Evolutionary conservation across 2,797 vertebrate species (phyloP).

Genomic region (Neostethus bicornis): DNA sequence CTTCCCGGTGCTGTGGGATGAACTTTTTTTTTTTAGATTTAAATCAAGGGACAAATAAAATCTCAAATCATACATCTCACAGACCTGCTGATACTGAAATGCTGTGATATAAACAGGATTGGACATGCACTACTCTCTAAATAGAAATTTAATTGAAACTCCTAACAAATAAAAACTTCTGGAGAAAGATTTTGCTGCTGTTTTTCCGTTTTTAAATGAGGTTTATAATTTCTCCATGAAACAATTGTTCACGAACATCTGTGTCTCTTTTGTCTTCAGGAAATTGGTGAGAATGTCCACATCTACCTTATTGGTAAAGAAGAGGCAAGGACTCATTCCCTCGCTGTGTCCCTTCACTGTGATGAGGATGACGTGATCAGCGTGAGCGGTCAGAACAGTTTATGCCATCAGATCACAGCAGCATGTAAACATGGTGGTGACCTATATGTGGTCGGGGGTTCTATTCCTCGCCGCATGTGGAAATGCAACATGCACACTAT

Average conservation of each 20-base stretch:
- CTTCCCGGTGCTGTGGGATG: no score
- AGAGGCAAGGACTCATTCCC: constrained; percentile 92
- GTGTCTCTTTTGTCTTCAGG: constrained; percentile 70
- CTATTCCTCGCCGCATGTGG: constrained; percentile 98
- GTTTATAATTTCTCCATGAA: not conserved
- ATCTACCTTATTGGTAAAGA: constrained; percentile 98
- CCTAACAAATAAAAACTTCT: not conserved
- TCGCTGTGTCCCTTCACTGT: constrained; percentile 95
- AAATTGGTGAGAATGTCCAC: constrained; percentile 97
- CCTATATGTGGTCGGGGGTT: constrained; percentile 96
- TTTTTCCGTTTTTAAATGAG: not conserved
- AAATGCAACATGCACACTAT: constrained; percentile 98
- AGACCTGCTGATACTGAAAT: no score
- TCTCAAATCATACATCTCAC: no score
- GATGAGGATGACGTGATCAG: constrained; percentile 93
- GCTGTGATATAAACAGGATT: no score
- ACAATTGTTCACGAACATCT: not conserved
- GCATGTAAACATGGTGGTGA: constrained; percentile 96
- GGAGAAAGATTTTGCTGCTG: not conserved
- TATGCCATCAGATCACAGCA: constrained; percentile 98
- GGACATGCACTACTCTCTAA: no score
- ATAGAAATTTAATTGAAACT: not conserved
- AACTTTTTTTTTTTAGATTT: no score
- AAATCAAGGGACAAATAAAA: no score
- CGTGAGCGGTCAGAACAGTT: constrained; percentile 95